Evolutionary conservation across 1,140 invertebrate genomes (phyloP).

Genomic region (Euborellia annulipes): DNA sequence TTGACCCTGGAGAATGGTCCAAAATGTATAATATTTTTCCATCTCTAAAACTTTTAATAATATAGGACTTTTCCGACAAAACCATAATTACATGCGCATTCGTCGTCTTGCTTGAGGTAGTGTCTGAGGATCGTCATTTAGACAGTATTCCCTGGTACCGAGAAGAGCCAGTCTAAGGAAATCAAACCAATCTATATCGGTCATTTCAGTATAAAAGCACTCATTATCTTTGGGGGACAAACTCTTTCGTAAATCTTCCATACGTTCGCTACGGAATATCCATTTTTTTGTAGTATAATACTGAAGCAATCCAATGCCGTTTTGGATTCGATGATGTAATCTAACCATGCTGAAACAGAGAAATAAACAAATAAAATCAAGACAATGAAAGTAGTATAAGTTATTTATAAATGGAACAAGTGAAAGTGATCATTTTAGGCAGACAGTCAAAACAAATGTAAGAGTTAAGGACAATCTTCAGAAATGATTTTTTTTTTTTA

Average conservation of each 20-base stretch:
- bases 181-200: conserved; percentile 42
- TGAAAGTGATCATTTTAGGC: no score
- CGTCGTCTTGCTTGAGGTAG: conserved; percentile 61
- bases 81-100: conserved; percentile 33
- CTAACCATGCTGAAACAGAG: conserved; percentile 45
- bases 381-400: no score
- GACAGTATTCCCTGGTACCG: conserved; percentile 53
- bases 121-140: conserved; percentile 67
- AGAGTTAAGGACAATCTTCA: no score
- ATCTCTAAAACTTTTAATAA: no score
- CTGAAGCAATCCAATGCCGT: conserved; percentile 48
- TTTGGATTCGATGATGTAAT: conserved; percentile 43
- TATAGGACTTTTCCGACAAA: no score
- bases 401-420: no score
- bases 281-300: conserved; percentile 78
- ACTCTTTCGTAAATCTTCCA: conserved; percentile 38
- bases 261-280: conserved; percentile 59
- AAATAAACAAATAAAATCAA: no score
- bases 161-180: conserved; percentile 59
- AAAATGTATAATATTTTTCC: no score
- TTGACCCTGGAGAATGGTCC: no score
- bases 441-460: no score
- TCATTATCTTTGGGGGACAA: conserved; percentile 41
- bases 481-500: no score
- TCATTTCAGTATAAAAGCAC: conserved; percentile 39